Evolutionary conservation across 2,888 invertebrate species (phyloP).

Genomic region (Prosapia bicincta): DNA sequence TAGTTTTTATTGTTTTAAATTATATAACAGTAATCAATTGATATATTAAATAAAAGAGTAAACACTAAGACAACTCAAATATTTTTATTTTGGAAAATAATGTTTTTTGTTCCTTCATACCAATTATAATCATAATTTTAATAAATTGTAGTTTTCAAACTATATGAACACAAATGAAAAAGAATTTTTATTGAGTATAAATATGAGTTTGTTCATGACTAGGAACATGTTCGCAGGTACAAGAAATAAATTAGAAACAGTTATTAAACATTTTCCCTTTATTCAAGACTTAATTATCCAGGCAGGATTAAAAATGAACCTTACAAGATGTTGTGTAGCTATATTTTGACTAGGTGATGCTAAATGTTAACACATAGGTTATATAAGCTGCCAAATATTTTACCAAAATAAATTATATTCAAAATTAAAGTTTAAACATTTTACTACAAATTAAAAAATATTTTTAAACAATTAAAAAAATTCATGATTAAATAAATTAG

Average conservation of each 20-base stretch:
- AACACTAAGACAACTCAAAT: too few relatives aligned
- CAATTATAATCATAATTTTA: too few relatives aligned
- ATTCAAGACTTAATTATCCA: background rate
- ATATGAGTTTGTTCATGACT: too few relatives aligned
- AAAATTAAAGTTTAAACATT: background rate
- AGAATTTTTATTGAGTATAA: too few relatives aligned
- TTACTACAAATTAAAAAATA: background rate
- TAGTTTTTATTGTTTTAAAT: too few relatives aligned
- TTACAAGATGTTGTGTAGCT: background rate
- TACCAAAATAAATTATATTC: background rate
- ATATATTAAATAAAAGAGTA: too few relatives aligned
- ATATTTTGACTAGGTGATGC: background rate
- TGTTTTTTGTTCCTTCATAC: too few relatives aligned
- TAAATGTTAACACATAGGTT: background rate
- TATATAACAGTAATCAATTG: too few relatives aligned
- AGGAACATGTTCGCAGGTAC: too few relatives aligned
- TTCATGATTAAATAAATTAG: background rate
- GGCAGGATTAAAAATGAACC: conserved; percentile 2
- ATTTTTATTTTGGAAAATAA: too few relatives aligned
- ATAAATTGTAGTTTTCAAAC: too few relatives aligned
- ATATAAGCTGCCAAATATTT: background rate
- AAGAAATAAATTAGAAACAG: background rate
- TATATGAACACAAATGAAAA: too few relatives aligned
- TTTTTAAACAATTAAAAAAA: background rate
- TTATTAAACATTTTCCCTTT: conserved; percentile 1